Evolutionary conservation across 2,888 invertebrate species (phyloP), one percentile per base, ranked within the genome.

Genomic region (Synanthedon myopaeformis): DNA sequence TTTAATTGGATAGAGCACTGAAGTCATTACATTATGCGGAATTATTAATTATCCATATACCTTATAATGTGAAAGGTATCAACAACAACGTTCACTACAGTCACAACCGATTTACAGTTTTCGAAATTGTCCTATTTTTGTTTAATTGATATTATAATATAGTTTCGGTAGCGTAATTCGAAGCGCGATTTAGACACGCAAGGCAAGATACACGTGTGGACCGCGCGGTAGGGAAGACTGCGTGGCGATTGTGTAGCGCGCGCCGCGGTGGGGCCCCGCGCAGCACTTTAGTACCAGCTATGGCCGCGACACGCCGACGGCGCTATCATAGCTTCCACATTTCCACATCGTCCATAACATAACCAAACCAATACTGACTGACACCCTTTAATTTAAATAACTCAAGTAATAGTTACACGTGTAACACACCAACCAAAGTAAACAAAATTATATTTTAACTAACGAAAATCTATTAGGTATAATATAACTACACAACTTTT

Each of bases 171-270:
- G 75, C 70, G 69, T 45, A 45, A 45, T 14, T 45, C 5, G 13
- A 45, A 45, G 45, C 51, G 42, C 35, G 51, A 49, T 42, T 49
- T 53, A 54, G 55, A 35, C 35, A 35, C 35, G 35, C 35, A 35
- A 35, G 35, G 75, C 75, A 82, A 82, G 78, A 79, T 76, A 76
- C 80, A 76, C 74, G 76, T 86, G 86, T 85, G 86, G 85, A 85
- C 79, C 82, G 72, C 60, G 72, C 81, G 84, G 86, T 86, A 86
- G 86, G 83, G 83, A 87, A 87, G 86, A 87, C 86, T 87, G 86
- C 86, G 86, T 87, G 86, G 86, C 86, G 85, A 70, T 79, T 66
- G 75, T 64, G 67, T 69, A 73, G 70, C 72, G 69, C 74, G 68
- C 67, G 74, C 76, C 71, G 76, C 79, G 74, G 80, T 67, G 74